Base-by-base conservation (phyloP, 1,140 invertebrate genomes). In the Macrobrachium rosenbergii region DNA sequence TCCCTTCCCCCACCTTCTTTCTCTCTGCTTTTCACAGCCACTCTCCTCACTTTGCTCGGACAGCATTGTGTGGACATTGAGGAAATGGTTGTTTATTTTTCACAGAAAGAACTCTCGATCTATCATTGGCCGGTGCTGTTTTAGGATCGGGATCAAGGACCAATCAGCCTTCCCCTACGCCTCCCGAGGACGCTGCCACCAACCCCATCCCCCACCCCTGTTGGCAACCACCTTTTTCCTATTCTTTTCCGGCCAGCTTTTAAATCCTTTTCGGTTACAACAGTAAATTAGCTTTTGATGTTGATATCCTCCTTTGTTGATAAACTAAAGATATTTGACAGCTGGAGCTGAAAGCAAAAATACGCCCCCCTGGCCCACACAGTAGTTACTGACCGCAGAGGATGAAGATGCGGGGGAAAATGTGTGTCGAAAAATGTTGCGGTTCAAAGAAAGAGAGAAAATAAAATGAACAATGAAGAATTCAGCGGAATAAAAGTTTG, bases 81-180 rank as follows among this genome's bases (percentile, higher is more conserved):
- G 69, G 37, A 72, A 72, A 72, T 72, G 69, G 69, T 43, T 28
- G 69, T 72, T 23, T 72, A 72, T 72, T 72, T 67, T 72, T 72
- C 69, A 28, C 21, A 23, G 23, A 11, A 43, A 72, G 69, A 52
- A 28, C 23, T 72, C 69, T 14, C 37, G 69, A 72, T 72, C 69
- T 43, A 72, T 72, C 19, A 72, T 28, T 28, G 69, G 52, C 52
- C 52, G 52, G 52, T 52, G 52, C 52, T 52, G 52, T 52, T 52
- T 52, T 52, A 52, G 52, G 52, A 52, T 52, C 52, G 52, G 52
- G 52, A 52, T 52, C 52, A 52, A 52, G 52, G 52, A 52, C 12
- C 52, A 52, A 52, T 52, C 52, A 52, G 52, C 52, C 12, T 10
- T 52, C 52, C 52, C 52, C 52, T 52, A 52, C 52, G 52, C 12